phyloP scores from a whole-genome alignment of 2,888 invertebrate genomes.

The Hipparchia semele region DNA sequence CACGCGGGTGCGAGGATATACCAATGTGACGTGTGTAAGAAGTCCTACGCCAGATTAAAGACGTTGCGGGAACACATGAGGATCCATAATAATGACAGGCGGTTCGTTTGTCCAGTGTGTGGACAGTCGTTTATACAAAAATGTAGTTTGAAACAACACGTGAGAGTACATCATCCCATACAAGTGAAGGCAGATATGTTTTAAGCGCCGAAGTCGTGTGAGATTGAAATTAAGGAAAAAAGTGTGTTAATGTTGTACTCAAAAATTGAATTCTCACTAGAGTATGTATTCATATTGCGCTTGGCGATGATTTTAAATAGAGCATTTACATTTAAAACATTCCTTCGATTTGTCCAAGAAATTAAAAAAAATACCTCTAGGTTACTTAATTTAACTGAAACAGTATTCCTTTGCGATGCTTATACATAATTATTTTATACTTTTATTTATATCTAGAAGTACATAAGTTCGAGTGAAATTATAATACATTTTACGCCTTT shows the following conservation, averaged over 20 bases:
- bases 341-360: not conserved
- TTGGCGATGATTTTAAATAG: not conserved
- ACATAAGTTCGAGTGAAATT: not conserved
- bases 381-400: not conserved
- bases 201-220: slow-evolving; percentile 33
- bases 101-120: slow-evolving; percentile 70
- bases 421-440: not conserved
- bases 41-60: slow-evolving; percentile 72
- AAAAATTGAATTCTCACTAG: not conserved
- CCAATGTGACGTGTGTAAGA: slow-evolving; percentile 80
- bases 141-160: slow-evolving; percentile 72
- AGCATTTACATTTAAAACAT: not conserved
- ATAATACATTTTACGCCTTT: not conserved
- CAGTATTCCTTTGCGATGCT: not conserved
- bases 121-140: slow-evolving; percentile 75
- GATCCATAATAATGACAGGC: slow-evolving; percentile 72
- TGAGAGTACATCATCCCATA: slow-evolving; percentile 72
- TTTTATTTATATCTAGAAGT: not conserved
- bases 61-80: slow-evolving; percentile 77
- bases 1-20: slow-evolving; percentile 81
- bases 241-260: not conserved
- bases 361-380: not conserved
- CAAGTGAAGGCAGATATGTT: slow-evolving; percentile 58
- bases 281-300: not conserved
- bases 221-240: not conserved